Evolutionary conservation across 2,888 invertebrate genomes (phyloP).

Genomic region (Anoplius nigerrimus): DNA sequence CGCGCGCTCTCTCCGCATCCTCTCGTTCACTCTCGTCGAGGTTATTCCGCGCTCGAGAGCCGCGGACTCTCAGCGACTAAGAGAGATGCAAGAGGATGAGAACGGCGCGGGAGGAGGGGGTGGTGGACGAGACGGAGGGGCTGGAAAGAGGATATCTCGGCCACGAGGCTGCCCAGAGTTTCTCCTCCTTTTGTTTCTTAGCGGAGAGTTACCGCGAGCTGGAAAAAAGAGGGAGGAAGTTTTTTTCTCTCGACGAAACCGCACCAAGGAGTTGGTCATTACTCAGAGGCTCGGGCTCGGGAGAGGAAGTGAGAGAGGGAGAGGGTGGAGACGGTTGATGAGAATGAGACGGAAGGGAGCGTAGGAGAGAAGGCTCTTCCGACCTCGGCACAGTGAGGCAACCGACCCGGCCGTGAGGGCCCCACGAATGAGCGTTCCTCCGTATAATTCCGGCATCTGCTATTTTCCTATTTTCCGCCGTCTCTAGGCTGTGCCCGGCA

Average conservation of each 20-base stretch:
- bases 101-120: not conserved
- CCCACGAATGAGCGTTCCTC: constrained; percentile 5
- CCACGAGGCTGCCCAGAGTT: constrained; percentile 20
- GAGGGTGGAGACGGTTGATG: constrained; percentile 3
- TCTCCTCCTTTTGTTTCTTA: constrained; percentile 30
- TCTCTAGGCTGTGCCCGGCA: too few species aligned
- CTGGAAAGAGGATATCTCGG: constrained; percentile 7
- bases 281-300: constrained; percentile 41
- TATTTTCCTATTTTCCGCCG: constrained; percentile 21
- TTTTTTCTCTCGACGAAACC: constrained; percentile 15
- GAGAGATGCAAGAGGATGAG: too few species aligned
- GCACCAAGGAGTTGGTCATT: constrained; percentile 49
- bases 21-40: not conserved
- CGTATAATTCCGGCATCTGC: not conserved
- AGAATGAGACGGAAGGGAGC: too few species aligned
- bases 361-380: constrained; percentile 33
- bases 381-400: constrained; percentile 22
- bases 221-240: constrained; percentile 22
- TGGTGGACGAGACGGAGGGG: not conserved
- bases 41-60: constrained; percentile 21
- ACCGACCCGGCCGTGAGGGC: constrained; percentile 19
- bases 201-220: constrained; percentile 23
- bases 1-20: constrained; percentile 9
- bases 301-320: constrained; percentile 4
- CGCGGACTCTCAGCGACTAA: too few species aligned